These are phyloP conservation scores for Schlechtendalia chinensis DNA, from an alignment of 1,140 invertebrate species.

Conservation along the genomic window DNA sequence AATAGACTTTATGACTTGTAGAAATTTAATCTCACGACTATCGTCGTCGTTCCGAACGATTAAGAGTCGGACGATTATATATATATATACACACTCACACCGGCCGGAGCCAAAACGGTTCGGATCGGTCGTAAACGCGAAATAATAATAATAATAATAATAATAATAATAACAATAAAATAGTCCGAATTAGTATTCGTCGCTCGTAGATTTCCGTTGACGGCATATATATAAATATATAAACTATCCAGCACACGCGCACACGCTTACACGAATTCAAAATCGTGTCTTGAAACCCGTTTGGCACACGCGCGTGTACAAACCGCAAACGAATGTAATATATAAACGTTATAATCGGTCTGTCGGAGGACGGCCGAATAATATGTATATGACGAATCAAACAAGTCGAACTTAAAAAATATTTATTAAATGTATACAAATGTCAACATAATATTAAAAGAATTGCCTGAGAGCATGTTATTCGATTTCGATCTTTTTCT, in stretches of 20 bases:
- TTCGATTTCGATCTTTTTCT: no score
- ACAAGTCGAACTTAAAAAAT: no score
- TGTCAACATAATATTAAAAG: no score
- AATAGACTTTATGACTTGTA: conserved; percentile 1
- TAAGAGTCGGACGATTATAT: no score
- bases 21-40: conserved; percentile 13
- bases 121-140: conserved; percentile 8
- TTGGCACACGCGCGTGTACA: neutral
- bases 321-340: neutral
- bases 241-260: no score
- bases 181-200: conserved; percentile 13
- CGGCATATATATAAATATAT: no score
- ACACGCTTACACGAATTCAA: neutral
- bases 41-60: neutral
- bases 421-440: no score
- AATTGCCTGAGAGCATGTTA: no score
- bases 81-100: no score
- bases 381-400: no score
- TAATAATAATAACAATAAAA: no score
- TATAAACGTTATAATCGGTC: neutral
- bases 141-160: conserved; percentile 29
- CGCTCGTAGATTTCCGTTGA: neutral
- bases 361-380: neutral
- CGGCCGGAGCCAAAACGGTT: neutral
- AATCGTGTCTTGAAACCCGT: neutral